Conservation (phyloP, 2,888 invertebrate genomes). For the Lasioglossum villosulum region DNA sequence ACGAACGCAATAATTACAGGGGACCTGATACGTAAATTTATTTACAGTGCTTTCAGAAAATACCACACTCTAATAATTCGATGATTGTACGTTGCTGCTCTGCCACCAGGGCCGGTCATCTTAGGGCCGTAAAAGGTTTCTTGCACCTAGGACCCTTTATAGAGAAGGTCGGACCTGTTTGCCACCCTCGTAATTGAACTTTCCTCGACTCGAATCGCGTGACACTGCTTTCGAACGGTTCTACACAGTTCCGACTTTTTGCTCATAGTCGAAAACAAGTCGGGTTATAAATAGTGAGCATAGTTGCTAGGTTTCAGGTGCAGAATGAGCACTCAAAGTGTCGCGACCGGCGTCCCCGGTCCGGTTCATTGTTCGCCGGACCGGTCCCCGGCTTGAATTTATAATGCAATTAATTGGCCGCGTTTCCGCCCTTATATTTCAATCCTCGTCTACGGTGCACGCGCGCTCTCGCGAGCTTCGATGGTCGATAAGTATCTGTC, state of each 20-base stretch:
- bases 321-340: not conserved
- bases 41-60: not conserved
- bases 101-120: no score
- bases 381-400: constrained; percentile 76
- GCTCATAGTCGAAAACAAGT: not conserved
- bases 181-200: not conserved
- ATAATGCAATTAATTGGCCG: constrained; percentile 80
- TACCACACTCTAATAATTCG: not conserved
- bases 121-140: no score
- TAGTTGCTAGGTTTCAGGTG: not conserved
- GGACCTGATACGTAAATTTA: not conserved
- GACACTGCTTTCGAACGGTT: not conserved
- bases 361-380: constrained; percentile 75
- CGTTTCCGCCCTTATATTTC: constrained; percentile 80
- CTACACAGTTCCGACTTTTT: not conserved
- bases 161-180: no score
- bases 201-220: not conserved
- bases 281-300: not conserved
- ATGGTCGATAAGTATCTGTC: constrained; percentile 37
- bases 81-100: not conserved
- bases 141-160: no score
- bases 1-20: not conserved
- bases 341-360: constrained; percentile 5
- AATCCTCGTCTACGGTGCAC: constrained; percentile 62
- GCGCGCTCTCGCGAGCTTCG: constrained; percentile 23